These are phyloP conservation scores for Galeruca laticollis DNA, from an alignment of 2,888 invertebrate genomes.

Conservation along the genomic window DNA sequence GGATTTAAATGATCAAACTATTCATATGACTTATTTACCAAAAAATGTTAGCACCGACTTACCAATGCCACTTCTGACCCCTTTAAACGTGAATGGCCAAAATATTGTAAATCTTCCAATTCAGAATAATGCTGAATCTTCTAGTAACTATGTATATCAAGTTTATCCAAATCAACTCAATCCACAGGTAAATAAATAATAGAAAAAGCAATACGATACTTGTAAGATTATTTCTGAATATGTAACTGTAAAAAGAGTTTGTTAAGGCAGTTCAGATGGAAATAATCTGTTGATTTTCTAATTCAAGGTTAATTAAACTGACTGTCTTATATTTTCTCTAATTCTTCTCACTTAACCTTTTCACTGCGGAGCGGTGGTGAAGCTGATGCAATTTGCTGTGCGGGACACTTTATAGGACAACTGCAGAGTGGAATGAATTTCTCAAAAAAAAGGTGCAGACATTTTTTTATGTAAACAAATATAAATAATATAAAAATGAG, in stretches of 20 bases:
- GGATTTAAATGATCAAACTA: conserved; percentile 15
- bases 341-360: too few species aligned
- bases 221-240: conserved; percentile 14
- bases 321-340: too few species aligned
- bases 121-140: conserved; percentile 26
- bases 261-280: too few species aligned
- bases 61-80: conserved; percentile 19
- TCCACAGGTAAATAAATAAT: conserved; percentile 29
- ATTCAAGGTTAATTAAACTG: too few species aligned
- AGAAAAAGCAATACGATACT: conserved; percentile 48
- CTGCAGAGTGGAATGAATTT: too few species aligned
- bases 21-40: conserved; percentile 27
- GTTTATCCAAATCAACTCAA: conserved; percentile 61
- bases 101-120: conserved; percentile 30
- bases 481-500: too few species aligned
- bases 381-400: too few species aligned
- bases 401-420: too few species aligned
- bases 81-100: conserved; percentile 16
- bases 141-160: conserved; percentile 55
- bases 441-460: too few species aligned
- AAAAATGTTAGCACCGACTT: conserved; percentile 18
- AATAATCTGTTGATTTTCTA: too few species aligned
- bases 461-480: too few species aligned
- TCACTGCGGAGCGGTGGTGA: too few species aligned
- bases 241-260: conserved; percentile 19